phyloP scores from a whole-genome alignment of 1,140 invertebrate genomes.

The Orchestia grillus region DNA sequence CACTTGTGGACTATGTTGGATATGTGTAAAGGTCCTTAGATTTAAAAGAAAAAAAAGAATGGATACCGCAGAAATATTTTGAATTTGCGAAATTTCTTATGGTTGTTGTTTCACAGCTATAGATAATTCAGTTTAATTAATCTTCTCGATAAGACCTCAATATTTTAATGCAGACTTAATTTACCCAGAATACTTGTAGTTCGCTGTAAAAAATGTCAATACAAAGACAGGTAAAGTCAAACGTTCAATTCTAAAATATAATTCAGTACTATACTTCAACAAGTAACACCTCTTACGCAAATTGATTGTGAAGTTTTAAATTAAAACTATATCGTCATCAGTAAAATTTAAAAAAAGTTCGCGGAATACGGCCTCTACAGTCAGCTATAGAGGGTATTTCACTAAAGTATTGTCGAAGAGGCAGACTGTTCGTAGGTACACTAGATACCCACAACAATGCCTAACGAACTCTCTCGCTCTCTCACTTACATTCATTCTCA shows the following conservation, averaged over 20 bases:
- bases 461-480: neutral
- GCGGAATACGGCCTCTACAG: slow-evolving; percentile 39
- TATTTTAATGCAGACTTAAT: neutral
- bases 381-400: slow-evolving; percentile 50
- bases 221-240: neutral
- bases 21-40: neutral
- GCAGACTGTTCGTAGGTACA: slow-evolving; percentile 50
- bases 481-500: neutral
- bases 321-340: neutral
- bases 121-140: neutral
- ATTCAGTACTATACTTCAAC: neutral
- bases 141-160: neutral
- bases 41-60: no score
- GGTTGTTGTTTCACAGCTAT: no score
- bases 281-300: neutral
- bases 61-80: neutral
- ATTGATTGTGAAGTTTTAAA: neutral
- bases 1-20: neutral
- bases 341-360: neutral
- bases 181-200: neutral
- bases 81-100: no score
- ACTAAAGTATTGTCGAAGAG: slow-evolving; percentile 50
- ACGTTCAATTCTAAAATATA: neutral
- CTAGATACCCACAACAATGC: slow-evolving; percentile 53
- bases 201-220: neutral